Evolutionary conservation across 2,888 invertebrate species (phyloP), one percentile per base, ranked within the genome.

Genomic region (Conchocele bisecta): DNA sequence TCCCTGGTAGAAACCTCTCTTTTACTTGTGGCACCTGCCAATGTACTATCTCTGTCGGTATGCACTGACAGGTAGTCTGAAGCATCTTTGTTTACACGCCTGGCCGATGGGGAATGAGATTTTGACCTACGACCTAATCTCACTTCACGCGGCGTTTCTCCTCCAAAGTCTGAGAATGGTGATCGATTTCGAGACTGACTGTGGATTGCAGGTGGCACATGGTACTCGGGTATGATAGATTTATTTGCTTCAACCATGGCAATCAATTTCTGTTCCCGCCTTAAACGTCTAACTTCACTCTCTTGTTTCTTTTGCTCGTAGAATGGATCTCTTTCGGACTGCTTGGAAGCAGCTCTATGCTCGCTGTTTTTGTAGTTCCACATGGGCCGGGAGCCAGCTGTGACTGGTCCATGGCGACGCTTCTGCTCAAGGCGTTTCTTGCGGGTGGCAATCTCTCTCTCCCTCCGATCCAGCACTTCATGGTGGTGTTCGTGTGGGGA

Each of bases 251-350:
- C 86, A n/a, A 86, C 85, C 82, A 87, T 80, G 37, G 82, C 83
- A 58, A 86, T 67, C 24, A 90, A 69, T 69, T 88, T 75, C 26
- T 83, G 75, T 51, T 88, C 88, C 46, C 90, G 67, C 54, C 83
- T 79, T 20, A 80, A 59, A 44, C 82, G 70, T 17, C 85, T 67
- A 22, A 65, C 73, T 31, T 86, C 84, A 56, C 84, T 80, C 42
- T 82, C 78, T 39, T 77, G 57, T 51, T 79, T 82, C 53, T 84
- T 85, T 60, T 83, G 74, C 41, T 83, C 75, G 75, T 81, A 87
- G 63, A 84, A 83, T n/a, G 86, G 87, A 69, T 90, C 90, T 61
- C 79, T 84, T 67, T 89, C 89, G 0, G 90, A 90, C 65, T 90
- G 88, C 68, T 89, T 89, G 33, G 77, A 63, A 1, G 81, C 72